These are phyloP conservation scores for Spodoptera frugiperda DNA, from an alignment of 1,140 invertebrate species.

Conservation along the genomic window DNA sequence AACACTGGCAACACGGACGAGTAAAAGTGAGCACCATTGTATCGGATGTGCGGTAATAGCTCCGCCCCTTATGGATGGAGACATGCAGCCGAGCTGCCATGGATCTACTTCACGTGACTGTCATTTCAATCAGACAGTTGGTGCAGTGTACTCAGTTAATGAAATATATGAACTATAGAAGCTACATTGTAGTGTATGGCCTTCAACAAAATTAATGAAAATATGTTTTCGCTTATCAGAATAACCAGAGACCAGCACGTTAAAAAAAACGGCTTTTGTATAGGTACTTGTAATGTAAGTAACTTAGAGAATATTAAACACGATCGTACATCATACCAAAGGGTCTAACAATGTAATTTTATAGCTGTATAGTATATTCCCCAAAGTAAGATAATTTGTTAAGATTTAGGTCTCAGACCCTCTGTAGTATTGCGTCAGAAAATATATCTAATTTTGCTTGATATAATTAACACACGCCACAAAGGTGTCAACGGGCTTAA, in stretches of 20 bases:
- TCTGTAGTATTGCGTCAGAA: not conserved
- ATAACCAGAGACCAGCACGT: no score
- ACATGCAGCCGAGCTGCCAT: not conserved
- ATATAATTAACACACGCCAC: conserved; percentile 27
- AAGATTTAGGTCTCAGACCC: not conserved
- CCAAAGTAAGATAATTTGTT: conserved; percentile 9
- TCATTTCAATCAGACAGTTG: conserved; percentile 19
- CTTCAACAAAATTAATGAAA: no score
- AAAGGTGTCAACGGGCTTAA: conserved; percentile 10
- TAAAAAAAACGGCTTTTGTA: no score
- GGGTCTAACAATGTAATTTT: no score
- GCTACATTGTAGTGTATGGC: no score
- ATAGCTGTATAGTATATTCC: not conserved
- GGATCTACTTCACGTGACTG: conserved; percentile 20
- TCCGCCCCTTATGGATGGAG: conserved; percentile 43
- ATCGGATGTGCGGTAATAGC: conserved; percentile 50
- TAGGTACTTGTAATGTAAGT: no score
- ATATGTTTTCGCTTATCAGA: no score
- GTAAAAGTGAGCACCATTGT: conserved; percentile 55
- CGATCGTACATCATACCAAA: no score
- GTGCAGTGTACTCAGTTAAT: not conserved
- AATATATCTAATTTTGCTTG: conserved; percentile 25
- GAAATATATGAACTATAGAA: no score
- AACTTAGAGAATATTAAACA: no score
- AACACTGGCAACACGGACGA: conserved; percentile 51